Evolutionary conservation across 2,113 vertebrate genomes (phyloP).

Genomic region (Ceyx cyanopectus): DNA sequence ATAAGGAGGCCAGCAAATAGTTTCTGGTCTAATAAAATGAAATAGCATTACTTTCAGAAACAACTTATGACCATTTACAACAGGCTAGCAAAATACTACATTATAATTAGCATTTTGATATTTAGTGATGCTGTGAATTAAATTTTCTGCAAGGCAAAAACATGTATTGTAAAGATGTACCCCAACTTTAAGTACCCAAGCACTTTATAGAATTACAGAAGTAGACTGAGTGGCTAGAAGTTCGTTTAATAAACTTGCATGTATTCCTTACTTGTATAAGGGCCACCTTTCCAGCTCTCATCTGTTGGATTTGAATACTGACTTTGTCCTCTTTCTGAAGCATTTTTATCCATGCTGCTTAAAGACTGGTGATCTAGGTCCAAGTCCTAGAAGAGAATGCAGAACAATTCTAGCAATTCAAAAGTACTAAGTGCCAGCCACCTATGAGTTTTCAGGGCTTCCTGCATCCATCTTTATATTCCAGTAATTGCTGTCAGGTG

Average conservation of each 20-base stretch:
- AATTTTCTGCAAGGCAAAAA: background rate
- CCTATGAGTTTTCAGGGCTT: background rate
- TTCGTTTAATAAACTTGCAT: background rate
- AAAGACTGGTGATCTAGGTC: conserved; percentile 93
- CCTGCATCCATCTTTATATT: background rate
- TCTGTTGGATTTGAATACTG: conserved; percentile 94
- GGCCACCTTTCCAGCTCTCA: conserved; percentile 91
- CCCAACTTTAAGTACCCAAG: background rate
- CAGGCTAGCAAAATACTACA: background rate
- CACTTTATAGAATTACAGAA: background rate
- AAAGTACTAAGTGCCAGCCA: background rate
- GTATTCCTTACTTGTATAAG: conserved; percentile 81
- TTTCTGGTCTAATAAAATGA: conserved; percentile 86
- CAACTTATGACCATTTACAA: background rate
- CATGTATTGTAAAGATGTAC: background rate
- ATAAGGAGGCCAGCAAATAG: conserved; percentile 96
- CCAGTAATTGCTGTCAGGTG: background rate
- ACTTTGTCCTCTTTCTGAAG: conserved; percentile 94
- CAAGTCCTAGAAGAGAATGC: conserved; percentile 82
- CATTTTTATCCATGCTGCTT: conserved; percentile 93
- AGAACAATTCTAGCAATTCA: background rate
- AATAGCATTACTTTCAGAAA: conserved; percentile 22
- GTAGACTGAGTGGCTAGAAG: background rate
- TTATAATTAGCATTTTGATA: background rate
- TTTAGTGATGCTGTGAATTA: background rate